Evolutionary conservation across 2,888 invertebrate species (phyloP), one percentile per base, ranked within the genome.

Genomic region (Ophion obscuratus): DNA sequence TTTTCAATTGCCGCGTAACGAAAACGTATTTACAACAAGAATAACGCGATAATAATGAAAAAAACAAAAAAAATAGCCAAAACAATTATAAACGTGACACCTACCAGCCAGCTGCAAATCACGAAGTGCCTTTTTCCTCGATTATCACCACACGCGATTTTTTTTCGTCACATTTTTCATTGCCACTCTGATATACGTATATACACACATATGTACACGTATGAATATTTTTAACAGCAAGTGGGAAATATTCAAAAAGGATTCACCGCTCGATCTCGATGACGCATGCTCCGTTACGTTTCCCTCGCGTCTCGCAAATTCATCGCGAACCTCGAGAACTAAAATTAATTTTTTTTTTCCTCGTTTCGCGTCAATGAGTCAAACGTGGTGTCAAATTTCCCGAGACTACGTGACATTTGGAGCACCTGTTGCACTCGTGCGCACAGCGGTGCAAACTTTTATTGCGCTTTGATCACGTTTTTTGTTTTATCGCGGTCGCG

Each of bases 401-500:
- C 11, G 10, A 2, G 57, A 14, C n/a, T 40, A 14, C 40, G 79
- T 73, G 78, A 68, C 83, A 85, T 86, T 87, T 78, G 81, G 71
- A 76, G 36, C 70, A 87, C 88, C 86, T 88, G 88, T 88, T 87
- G 88, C 82, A 85, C 85, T 84, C 44, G 70, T 40, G 31, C 31
- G 31, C 31, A 4, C 17, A 17, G 6, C 57, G 20, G 5, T n/a
- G 61, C 73, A n/a, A 20, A 57, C 27, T 17, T 10, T n/a, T n/a
- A 53, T 47, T 40, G 9, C 9, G 40, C 40, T 40, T 40, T 9
- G 57, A 4, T 24, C 36, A 59, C 36, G 66, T 57, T 24, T 36
- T 66, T 67, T 36, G 17, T 31, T 71, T 57, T 20, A 14, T 62
- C 59, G 59, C 17, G n/a, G 27, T 53, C 40, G 40, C 9, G 9